Conservation (phyloP, 1,140 invertebrate genomes). For the Halictus rubicundus region DNA sequence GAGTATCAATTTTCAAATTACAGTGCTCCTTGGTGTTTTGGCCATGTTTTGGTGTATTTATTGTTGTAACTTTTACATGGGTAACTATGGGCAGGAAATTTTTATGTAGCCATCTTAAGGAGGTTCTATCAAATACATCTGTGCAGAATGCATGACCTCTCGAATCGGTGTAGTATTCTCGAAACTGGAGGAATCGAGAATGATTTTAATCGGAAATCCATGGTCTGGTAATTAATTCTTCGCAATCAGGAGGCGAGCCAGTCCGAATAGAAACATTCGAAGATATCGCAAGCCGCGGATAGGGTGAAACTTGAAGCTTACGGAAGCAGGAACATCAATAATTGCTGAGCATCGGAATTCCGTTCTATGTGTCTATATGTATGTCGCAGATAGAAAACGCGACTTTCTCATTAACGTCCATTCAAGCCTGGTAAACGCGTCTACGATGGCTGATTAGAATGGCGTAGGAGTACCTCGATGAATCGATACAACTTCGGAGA, state of each 20-base stretch:
- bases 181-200: too few species aligned
- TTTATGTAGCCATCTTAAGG: too few species aligned
- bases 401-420: constrained; percentile 36
- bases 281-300: background rate
- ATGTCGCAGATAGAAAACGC: background rate
- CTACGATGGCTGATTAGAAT: background rate
- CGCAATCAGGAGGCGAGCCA: constrained; percentile 30
- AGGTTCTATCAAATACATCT: too few species aligned
- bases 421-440: background rate
- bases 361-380: background rate
- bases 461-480: background rate
- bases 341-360: constrained; percentile 3
- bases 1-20: too few species aligned
- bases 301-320: background rate
- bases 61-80: too few species aligned
- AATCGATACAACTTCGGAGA: background rate
- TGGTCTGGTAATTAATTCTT: constrained; percentile 49
- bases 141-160: too few species aligned
- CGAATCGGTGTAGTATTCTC: too few species aligned
- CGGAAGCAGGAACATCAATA: constrained; percentile 33
- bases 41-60: too few species aligned
- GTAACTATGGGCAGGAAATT: too few species aligned
- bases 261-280: background rate
- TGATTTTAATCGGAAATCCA: too few species aligned
- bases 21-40: too few species aligned